A percentile compares a stretch with the other conserved stretches of the same genome.
phyloP scores from a whole-genome alignment of 2,888 invertebrate genomes.

The Sabatieria punctata region DNA sequence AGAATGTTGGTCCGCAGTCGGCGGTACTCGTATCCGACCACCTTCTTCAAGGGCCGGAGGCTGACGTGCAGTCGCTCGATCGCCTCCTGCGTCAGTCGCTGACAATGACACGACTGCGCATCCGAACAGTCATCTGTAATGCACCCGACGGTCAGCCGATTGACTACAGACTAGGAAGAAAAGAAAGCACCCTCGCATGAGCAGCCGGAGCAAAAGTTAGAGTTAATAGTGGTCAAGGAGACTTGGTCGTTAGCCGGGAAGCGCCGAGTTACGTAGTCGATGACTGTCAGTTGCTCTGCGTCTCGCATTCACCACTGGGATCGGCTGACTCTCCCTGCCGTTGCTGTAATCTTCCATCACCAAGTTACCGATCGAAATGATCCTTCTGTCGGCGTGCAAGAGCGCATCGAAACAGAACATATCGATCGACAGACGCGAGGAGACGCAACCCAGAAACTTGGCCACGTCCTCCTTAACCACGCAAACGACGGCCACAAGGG shows the following conservation, averaged over 20 bases:
- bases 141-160: too few species aligned
- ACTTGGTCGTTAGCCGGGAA: conserved; percentile 13
- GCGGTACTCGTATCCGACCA: conserved; percentile 58
- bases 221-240: conserved; percentile 11
- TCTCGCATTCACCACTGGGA: conserved; percentile 21
- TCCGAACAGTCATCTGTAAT: conserved; percentile 23
- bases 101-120: conserved; percentile 21
- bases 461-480: too few species aligned
- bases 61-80: conserved; percentile 12
- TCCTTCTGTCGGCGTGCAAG: too few species aligned
- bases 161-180: too few species aligned
- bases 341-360: too few species aligned
- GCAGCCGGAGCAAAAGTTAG: conserved; percentile 23
- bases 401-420: too few species aligned
- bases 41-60: conserved; percentile 10
- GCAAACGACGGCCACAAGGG: too few species aligned
- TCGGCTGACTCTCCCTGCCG: conserved; percentile 15
- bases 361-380: too few species aligned
- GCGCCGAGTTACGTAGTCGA: conserved; percentile 15
- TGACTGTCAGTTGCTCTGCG: conserved; percentile 11
- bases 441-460: too few species aligned
- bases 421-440: too few species aligned
- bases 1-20: conserved; percentile 46
- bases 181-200: conserved; percentile 23
- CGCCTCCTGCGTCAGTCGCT: conserved; percentile 15